These are phyloP conservation scores for Heliconius erato DNA, from an alignment of 2,888 invertebrate genomes.

Conservation along the genomic window DNA sequence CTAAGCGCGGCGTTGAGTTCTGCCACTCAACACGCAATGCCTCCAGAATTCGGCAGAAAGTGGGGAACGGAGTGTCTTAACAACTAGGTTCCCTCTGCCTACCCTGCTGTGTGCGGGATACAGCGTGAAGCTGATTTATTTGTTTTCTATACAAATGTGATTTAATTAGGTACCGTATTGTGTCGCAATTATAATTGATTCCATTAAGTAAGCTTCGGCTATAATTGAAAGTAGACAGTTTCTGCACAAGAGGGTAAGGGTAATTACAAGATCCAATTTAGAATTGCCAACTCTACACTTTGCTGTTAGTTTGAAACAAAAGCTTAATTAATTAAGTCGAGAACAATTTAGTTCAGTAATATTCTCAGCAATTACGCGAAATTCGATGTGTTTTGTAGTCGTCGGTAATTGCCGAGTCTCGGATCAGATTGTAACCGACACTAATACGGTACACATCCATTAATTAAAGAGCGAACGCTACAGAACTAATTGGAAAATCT, in stretches of 20 bases:
- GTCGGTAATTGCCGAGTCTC: conserved; percentile 80
- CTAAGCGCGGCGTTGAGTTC: too few species aligned
- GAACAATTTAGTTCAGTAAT: conserved; percentile 86
- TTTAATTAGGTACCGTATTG: conserved; percentile 60
- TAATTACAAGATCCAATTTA: conserved; percentile 87
- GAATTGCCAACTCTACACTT: conserved; percentile 86
- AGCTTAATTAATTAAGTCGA: conserved; percentile 86
- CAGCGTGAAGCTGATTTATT: too few species aligned
- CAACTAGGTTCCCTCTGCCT: too few species aligned
- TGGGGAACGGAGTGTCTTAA: too few species aligned
- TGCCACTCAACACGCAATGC: too few species aligned
- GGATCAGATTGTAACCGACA: conserved; percentile 81
- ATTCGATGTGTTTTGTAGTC: conserved; percentile 84
- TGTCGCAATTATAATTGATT: conserved; percentile 83
- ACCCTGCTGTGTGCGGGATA: too few species aligned
- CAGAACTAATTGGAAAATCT: conserved; percentile 80
- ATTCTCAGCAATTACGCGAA: conserved; percentile 85
- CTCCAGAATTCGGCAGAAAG: too few species aligned
- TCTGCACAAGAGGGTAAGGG: conserved; percentile 83
- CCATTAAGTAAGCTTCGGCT: conserved; percentile 82
- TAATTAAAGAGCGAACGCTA: conserved; percentile 76
- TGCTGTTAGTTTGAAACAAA: conserved; percentile 86
- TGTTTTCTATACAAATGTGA: conserved; percentile 36
- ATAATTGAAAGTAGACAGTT: conserved; percentile 85
- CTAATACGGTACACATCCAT: conserved; percentile 81